Base-by-base conservation (phyloP, 1,140 invertebrate species). In the Helicoverpa zea region DNA sequence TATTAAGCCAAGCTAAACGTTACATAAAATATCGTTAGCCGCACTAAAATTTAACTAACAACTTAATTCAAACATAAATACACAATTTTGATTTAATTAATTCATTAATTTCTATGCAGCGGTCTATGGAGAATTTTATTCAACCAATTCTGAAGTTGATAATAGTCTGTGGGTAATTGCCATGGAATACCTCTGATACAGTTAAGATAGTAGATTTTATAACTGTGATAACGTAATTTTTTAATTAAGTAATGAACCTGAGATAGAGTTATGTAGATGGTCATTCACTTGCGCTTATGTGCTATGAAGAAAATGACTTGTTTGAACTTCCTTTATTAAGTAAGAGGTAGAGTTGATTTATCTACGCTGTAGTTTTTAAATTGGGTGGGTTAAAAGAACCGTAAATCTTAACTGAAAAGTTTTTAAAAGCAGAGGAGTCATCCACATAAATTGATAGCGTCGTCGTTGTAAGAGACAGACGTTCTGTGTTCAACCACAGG, bases 201-300 rank as follows among this genome's bases (percentile, higher is more conserved):
- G 51, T 80, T 75, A 56, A 73, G 78, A 70, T 83, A 80, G 49
- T 59, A 66, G 64, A 52, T 78, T 23, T 66, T 68, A 81, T 77
- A 35, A 35, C 58, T 66, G 35, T 49, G 61, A 77, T 77, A 77
- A 77, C 14, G 59, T 35, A 11, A 47, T 66, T 77, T 43, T 79
- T 68, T 79, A 79, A 79, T 79, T 58, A 79, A 68, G 64, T 70
- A 54, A 64, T 79, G 63, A 59, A 70, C 76, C 16, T 58, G 51
- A 70, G 23, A 13, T 79, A 58, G 29, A 70, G 29, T 70, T 49
- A 79, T 79, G 51, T 47, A 56, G 11, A 58, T 49, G 30, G 58
- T 51, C 30, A 43, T 47, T 64, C 18, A 43, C 64, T 18, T 68
- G 58, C 58, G 58, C 58, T 52, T 70, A 70, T 51, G 47, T 74